Evolutionary conservation across 1,140 invertebrate species (phyloP).

Genomic region (Camponotus vicinus): DNA sequence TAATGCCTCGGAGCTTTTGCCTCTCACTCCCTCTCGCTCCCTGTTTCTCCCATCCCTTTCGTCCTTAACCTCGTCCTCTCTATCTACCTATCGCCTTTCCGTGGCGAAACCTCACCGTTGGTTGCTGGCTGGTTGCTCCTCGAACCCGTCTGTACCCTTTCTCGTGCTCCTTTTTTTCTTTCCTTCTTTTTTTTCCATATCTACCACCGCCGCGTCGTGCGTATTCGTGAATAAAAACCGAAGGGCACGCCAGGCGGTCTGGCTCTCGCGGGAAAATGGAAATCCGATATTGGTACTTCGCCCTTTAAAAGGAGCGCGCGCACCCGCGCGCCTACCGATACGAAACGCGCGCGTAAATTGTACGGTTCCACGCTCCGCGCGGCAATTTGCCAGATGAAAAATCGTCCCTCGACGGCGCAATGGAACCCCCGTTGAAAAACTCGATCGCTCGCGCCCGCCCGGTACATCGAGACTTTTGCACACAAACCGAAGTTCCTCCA

Average conservation of each 20-base stretch:
- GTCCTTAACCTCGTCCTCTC: constrained; percentile 55
- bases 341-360: constrained; percentile 68
- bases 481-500: constrained; percentile 60
- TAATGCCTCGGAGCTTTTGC: constrained; percentile 74
- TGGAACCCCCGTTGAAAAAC: constrained; percentile 55
- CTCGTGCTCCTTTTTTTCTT: constrained; percentile 7
- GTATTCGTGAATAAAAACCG: constrained; percentile 71
- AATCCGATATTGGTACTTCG: constrained; percentile 80
- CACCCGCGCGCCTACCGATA: constrained; percentile 51
- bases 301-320: constrained; percentile 69
- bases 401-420: constrained; percentile 57
- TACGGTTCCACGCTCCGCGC: constrained; percentile 57
- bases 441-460: constrained; percentile 47
- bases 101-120: constrained; percentile 29
- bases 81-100: constrained; percentile 28
- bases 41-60: constrained; percentile 16
- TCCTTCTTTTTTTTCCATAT: constrained; percentile 41
- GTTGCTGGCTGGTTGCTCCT: constrained; percentile 12
- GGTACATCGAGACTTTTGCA: constrained; percentile 61
- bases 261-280: constrained; percentile 77
- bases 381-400: constrained; percentile 60
- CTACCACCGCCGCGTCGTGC: constrained; percentile 10
- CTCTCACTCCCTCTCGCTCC: constrained; percentile 59
- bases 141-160: constrained; percentile 31
- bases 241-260: constrained; percentile 62